phyloP scores from a whole-genome alignment of 2,797 vertebrate genomes.

The Eurystomus glaucurus region DNA sequence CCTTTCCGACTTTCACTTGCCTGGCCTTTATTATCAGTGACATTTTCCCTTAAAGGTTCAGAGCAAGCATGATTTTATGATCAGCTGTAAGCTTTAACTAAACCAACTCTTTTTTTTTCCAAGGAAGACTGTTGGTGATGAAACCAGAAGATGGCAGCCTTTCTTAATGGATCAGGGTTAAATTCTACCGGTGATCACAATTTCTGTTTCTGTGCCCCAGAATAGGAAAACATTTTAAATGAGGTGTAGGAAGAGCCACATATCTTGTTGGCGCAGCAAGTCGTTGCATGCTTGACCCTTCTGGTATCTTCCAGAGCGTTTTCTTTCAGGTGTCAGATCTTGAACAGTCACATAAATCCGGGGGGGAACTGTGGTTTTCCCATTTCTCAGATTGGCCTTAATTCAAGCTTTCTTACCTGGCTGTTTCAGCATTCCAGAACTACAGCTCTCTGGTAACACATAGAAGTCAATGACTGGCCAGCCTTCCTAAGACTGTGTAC shows the following conservation, averaged over 20 bases:
- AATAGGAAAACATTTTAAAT: not conserved
- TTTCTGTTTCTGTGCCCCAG: not conserved
- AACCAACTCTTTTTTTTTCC: not conserved
- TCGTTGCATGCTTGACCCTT: not conserved
- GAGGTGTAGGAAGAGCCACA: not conserved
- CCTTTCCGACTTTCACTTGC: slow-evolving; percentile 26
- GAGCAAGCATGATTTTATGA: slow-evolving; percentile 62
- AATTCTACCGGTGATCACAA: not conserved
- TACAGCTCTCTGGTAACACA: not conserved
- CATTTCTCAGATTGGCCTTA: not conserved
- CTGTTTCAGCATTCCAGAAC: not conserved
- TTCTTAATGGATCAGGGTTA: slow-evolving; percentile 64
- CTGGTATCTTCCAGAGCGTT: not conserved
- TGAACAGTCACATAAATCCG: not conserved
- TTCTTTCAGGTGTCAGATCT: not conserved
- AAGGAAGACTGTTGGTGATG: not conserved
- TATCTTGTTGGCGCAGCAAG: not conserved
- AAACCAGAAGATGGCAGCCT: slow-evolving; percentile 81
- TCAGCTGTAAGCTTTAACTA: slow-evolving; percentile 40
- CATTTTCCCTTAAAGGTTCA: slow-evolving; percentile 74
- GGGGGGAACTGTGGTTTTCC: not conserved
- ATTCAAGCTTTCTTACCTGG: not conserved
- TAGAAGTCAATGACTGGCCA: not conserved
- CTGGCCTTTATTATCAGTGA: slow-evolving; percentile 68
- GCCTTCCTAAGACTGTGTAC: not conserved